These are phyloP conservation scores for Hoplias malabaricus DNA, from an alignment of 2,113 vertebrate genomes.

Conservation along the genomic window DNA sequence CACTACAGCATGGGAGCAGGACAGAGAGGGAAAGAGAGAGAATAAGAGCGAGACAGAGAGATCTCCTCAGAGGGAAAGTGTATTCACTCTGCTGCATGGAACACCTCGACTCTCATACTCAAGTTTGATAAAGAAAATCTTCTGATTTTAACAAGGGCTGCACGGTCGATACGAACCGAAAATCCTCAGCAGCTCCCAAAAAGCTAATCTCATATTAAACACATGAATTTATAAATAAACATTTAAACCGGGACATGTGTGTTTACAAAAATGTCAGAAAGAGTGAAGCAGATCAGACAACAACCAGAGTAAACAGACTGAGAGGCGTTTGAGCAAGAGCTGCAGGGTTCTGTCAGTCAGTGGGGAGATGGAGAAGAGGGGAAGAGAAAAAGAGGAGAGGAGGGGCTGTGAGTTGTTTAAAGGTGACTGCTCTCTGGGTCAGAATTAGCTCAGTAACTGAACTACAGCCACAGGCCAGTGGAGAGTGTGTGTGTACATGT, in stretches of 20 bases:
- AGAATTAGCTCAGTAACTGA: background rate
- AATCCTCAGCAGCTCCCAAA: background rate
- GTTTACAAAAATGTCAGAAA: slow-evolving; percentile 1
- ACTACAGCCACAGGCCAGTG: background rate
- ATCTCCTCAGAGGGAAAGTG: background rate
- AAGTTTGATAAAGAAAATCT: background rate
- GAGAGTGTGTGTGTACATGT: background rate
- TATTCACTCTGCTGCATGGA: background rate
- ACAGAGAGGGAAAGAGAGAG: too few species aligned
- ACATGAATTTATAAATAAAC: background rate
- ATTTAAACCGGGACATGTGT: background rate
- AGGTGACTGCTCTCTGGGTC: background rate
- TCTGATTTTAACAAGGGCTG: background rate
- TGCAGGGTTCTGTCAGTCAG: background rate
- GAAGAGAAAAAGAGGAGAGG: background rate
- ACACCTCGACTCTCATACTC: background rate
- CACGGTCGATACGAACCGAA: background rate
- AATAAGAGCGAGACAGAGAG: background rate
- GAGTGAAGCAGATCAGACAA: background rate
- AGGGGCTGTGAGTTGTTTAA: background rate
- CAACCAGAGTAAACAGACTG: background rate
- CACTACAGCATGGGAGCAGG: too few species aligned
- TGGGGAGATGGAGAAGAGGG: slow-evolving; percentile 1
- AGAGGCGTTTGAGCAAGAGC: background rate
- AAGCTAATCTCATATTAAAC: background rate